Conservation (phyloP, 2,797 vertebrate species). For the Hippoglossus hippoglossus region DNA sequence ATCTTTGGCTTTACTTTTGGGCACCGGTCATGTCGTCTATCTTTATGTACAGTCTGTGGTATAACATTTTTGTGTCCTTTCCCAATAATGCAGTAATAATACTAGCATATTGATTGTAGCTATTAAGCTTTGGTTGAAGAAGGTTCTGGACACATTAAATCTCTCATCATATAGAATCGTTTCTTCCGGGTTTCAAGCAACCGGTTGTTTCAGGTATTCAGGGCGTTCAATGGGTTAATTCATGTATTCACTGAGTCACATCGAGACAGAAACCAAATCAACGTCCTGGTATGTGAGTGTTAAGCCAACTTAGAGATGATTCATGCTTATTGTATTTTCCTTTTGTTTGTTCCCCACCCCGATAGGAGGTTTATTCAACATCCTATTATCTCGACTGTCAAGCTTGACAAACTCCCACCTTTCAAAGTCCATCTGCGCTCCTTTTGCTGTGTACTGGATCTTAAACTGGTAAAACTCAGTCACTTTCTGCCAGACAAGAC, state of each 20-base stretch:
- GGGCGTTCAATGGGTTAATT: not conserved
- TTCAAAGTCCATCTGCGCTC: constrained; percentile 89
- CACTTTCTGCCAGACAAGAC: constrained; percentile 82
- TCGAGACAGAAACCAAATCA: not conserved
- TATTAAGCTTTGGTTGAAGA: too few species aligned
- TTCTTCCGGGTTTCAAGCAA: too few species aligned
- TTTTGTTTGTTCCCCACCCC: not conserved
- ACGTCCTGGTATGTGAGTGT: not conserved
- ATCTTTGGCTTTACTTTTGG: too few species aligned
- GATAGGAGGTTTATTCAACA: not conserved
- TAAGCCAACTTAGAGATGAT: not conserved
- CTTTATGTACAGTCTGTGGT: too few species aligned
- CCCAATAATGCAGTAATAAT: too few species aligned
- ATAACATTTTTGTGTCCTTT: too few species aligned
- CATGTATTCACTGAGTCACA: not conserved
- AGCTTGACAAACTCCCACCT: constrained; percentile 80
- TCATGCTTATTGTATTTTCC: not conserved
- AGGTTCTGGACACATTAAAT: too few species aligned
- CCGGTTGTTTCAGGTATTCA: not conserved
- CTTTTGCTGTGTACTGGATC: constrained; percentile 89
- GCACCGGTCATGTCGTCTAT: too few species aligned
- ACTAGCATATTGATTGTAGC: too few species aligned
- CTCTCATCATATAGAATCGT: too few species aligned
- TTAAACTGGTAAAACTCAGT: constrained; percentile 97
- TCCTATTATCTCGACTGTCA: not conserved